These are phyloP conservation scores for Manacus vitellinus DNA, from an alignment of 2,113 vertebrate genomes.

Conservation along the genomic window DNA sequence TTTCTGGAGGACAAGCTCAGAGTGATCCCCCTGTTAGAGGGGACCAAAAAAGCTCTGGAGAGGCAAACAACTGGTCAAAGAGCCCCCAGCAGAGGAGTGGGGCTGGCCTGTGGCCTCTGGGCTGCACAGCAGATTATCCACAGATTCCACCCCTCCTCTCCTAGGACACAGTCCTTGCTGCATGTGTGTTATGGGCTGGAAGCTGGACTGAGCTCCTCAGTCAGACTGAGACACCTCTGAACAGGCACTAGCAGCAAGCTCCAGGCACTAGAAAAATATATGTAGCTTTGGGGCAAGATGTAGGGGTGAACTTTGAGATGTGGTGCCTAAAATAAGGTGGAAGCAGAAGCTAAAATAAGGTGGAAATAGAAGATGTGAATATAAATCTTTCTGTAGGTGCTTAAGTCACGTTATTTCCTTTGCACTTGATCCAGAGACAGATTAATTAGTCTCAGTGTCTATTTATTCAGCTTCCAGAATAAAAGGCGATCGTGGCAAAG, in stretches of 20 bases:
- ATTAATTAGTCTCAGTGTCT: background rate
- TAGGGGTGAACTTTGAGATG: background rate
- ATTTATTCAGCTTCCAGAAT: background rate
- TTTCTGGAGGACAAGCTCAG: background rate
- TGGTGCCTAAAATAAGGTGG: background rate
- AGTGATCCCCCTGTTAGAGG: background rate
- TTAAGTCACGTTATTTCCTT: background rate
- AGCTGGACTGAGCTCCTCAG: background rate
- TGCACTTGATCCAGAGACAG: accelerated
- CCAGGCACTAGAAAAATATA: background rate
- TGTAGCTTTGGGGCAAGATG: background rate
- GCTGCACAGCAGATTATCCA: background rate
- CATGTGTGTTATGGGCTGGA: accelerated
- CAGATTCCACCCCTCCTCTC: background rate
- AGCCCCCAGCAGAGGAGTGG: background rate
- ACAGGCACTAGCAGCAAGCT: background rate
- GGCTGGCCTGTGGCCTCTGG: background rate
- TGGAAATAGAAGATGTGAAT: background rate
- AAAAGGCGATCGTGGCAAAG: background rate
- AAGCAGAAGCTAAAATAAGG: background rate
- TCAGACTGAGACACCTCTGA: background rate
- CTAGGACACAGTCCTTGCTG: background rate
- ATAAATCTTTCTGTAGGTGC: background rate
- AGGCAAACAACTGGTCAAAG: background rate
- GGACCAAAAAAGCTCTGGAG: background rate